phyloP scores from a whole-genome alignment of 1,140 invertebrate genomes.

The Eriocheir sinensis region DNA sequence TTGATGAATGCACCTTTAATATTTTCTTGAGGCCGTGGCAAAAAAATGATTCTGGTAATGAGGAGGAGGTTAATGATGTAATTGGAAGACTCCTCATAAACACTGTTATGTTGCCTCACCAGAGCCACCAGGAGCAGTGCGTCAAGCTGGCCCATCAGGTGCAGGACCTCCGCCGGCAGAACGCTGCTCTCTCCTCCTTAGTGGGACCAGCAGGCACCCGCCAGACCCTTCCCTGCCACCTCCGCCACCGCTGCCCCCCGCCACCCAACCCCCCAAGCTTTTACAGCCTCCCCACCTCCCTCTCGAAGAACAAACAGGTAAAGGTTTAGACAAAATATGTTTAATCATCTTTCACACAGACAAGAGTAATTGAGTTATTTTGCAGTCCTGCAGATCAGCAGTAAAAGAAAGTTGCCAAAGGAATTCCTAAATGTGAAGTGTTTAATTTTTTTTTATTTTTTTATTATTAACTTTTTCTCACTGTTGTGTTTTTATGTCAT shows the following conservation, averaged over 20 bases:
- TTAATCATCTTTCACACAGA: not conserved
- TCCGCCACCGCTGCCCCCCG: slow-evolving; percentile 61
- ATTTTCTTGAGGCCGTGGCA: too few relatives aligned
- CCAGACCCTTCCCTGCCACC: slow-evolving; percentile 67
- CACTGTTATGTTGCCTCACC: not conserved
- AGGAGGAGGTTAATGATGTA: too few relatives aligned
- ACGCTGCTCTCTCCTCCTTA: slow-evolving; percentile 67
- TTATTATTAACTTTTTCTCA: too few relatives aligned
- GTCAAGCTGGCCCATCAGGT: slow-evolving; percentile 68
- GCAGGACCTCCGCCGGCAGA: slow-evolving; percentile 63
- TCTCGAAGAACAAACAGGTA: slow-evolving; percentile 68
- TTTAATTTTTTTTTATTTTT: too few relatives aligned
- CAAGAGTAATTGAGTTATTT: not conserved
- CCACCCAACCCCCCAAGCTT: slow-evolving; percentile 41
- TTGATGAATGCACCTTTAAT: too few relatives aligned
- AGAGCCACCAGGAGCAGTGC: slow-evolving; percentile 72
- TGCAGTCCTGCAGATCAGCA: not conserved
- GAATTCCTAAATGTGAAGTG: too few relatives aligned
- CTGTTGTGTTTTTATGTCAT: too few relatives aligned
- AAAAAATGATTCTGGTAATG: too few relatives aligned
- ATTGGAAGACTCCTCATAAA: too few relatives aligned
- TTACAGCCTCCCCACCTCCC: slow-evolving; percentile 63
- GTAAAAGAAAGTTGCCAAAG: too few relatives aligned
- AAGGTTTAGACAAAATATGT: not conserved
- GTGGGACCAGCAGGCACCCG: slow-evolving; percentile 43